Conservation (phyloP, 2,888 invertebrate species). For the Merodon equestris region DNA sequence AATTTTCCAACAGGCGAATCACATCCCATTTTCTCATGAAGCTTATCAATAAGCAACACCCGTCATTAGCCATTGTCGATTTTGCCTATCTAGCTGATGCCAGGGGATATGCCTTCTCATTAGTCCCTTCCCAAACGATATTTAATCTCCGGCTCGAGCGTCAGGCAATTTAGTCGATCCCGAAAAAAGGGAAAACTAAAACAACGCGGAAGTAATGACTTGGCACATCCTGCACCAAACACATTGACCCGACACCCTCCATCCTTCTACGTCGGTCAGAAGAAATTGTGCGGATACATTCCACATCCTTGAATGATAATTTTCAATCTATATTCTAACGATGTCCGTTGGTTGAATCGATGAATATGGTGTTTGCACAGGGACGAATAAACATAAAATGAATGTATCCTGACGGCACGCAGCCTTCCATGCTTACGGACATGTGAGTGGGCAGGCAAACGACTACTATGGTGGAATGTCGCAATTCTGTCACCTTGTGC, state of each 20-base stretch:
- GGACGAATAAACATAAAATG: slow-evolving; percentile 52
- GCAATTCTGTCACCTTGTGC: no score
- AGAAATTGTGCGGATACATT: slow-evolving; percentile 35
- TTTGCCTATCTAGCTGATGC: slow-evolving; percentile 1
- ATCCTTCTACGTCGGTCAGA: background rate
- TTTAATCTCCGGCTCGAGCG: slow-evolving; percentile 20
- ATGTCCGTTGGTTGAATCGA: slow-evolving; percentile 66
- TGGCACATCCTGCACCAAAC: slow-evolving; percentile 19
- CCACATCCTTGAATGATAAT: slow-evolving; percentile 64
- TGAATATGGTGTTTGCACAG: slow-evolving; percentile 43
- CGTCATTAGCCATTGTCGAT: slow-evolving; percentile 55
- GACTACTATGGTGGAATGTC: background rate
- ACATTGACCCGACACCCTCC: background rate
- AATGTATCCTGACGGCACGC: slow-evolving; percentile 35
- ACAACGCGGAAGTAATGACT: slow-evolving; percentile 44
- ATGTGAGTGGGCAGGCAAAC: slow-evolving; percentile 30
- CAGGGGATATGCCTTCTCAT: slow-evolving; percentile 14
- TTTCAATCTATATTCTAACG: slow-evolving; percentile 67
- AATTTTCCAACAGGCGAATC: slow-evolving; percentile 13
- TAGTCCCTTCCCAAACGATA: slow-evolving; percentile 24
- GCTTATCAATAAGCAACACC: slow-evolving; percentile 51
- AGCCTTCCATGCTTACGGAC: slow-evolving; percentile 19
- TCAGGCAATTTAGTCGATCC: slow-evolving; percentile 11
- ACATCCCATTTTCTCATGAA: no score
- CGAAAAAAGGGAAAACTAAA: slow-evolving; percentile 7